Base-by-base conservation (phyloP, 1,140 invertebrate species). In the Euborellia annulipes region DNA sequence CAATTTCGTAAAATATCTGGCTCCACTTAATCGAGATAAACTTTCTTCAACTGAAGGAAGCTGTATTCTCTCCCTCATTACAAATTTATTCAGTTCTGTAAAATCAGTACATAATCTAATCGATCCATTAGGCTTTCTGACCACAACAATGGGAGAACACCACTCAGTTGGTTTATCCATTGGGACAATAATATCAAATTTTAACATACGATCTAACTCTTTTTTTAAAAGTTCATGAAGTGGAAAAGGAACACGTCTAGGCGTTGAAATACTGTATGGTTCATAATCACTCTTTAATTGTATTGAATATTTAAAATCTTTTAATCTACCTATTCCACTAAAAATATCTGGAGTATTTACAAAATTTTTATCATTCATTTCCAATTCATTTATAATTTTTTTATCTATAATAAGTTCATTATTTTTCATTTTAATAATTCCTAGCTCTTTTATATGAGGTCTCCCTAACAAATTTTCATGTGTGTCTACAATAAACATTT, bases 71-170 rank as follows among this genome's bases (percentile, higher is more conserved):
- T 56, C 49, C 9, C 60, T 40, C 23, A 50, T 41, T 11, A 59
- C 49, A 43, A 45, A 53, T 22, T 50, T 47, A 45, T 63, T 62
- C 8, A 62, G 46, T 16, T 48, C n/a, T 19, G 50, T 60, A 4
- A 56, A 60, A 44, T 68, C 66, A 6, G 59, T 59, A 45, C 62
- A 66, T 1, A 69, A 38, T 14, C 65, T 49, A n/a, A 62, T 50
- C 21, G 48, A 50, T 7, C 54, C 57, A 41, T 58, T 53, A 16
- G 52, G 42, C 47, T 68, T 67, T 13, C 54, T 54, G 2, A 64
- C 61, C 6, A 56, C 46, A 4, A 68, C 55, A 19, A 67, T 56
- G 3, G 63, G 62, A 14, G 58, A 49, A 17, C 41, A 60, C 62
- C 64, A 69, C 18, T 60, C 58, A 2, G 58, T 61, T 8, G 55